Evolutionary conservation across 2,113 vertebrate genomes (phyloP).

Genomic region (Ammodytes dubius): DNA sequence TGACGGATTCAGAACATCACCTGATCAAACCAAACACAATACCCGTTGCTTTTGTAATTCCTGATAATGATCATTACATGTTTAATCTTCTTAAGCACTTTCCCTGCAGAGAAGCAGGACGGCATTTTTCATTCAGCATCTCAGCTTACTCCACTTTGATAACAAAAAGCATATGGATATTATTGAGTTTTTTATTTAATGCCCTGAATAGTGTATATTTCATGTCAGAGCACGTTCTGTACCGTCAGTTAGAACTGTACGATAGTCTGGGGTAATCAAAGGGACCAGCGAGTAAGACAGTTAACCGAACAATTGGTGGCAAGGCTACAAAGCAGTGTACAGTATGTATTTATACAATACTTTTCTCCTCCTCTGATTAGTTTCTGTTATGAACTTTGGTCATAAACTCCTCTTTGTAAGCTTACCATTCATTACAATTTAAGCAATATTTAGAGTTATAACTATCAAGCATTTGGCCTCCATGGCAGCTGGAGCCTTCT

Average conservation of each 20-base stretch:
- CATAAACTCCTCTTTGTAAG: conserved; percentile 5
- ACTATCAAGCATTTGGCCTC: conserved; percentile 44
- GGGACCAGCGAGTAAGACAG: conserved; percentile 5
- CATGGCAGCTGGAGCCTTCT: conserved; percentile 64
- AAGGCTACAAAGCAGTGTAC: conserved; percentile 5
- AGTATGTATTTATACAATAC: conserved; percentile 1
- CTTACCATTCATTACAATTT: conserved; percentile 64
- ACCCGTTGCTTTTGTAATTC: neutral
- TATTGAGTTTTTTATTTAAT: conserved; percentile 49
- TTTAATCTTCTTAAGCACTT: neutral
- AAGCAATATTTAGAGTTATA: conserved; percentile 63
- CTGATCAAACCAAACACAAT: neutral
- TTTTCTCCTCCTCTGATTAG: neutral
- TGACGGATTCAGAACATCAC: neutral
- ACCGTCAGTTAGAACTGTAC: conserved; percentile 33
- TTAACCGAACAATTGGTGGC: conserved; percentile 28
- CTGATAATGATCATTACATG: conserved; percentile 2
- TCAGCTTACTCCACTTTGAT: neutral
- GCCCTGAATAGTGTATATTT: conserved; percentile 22
- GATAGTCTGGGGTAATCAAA: conserved; percentile 58
- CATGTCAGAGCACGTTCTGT: conserved; percentile 40
- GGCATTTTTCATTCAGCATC: neutral
- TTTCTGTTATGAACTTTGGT: neutral
- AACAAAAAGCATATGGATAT: conserved; percentile 28
- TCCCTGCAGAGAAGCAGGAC: neutral